phyloP scores from a whole-genome alignment of 35 echinoderm and acorn worm species.

The Heliocidaris erythrogramma region DNA sequence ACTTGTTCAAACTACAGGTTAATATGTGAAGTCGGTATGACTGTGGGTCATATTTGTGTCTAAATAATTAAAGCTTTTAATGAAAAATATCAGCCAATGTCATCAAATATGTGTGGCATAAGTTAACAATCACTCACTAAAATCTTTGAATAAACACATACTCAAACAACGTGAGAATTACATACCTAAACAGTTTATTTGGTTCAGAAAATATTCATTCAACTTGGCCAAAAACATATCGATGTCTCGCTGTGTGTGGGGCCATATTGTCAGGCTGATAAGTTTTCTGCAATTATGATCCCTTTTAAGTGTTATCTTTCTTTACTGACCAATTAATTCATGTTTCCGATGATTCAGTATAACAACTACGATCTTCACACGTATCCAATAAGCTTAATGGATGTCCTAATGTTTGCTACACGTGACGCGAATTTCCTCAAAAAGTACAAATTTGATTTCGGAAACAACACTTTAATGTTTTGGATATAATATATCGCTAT shows the following conservation, averaged over 20 bases:
- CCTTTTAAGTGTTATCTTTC: not conserved
- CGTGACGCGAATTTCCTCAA: not conserved
- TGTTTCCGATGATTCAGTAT: not conserved
- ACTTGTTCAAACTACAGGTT: too few relatives aligned
- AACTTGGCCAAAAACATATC: not conserved
- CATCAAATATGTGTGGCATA: not conserved
- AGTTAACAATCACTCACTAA: not conserved
- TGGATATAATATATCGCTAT: not conserved
- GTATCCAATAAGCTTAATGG: not conserved
- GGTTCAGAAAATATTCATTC: not conserved
- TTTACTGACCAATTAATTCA: not conserved
- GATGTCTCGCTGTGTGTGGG: not conserved
- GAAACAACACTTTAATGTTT: conserved; percentile 13
- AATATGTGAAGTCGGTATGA: too few relatives aligned
- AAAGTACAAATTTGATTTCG: not conserved
- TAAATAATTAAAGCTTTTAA: not conserved
- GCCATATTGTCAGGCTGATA: not conserved
- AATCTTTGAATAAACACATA: not conserved
- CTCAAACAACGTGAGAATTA: not conserved
- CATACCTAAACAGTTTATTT: not conserved
- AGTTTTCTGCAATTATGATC: not conserved
- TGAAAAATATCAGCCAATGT: not conserved
- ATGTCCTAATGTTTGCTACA: not conserved
- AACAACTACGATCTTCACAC: not conserved
- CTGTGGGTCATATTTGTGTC: not conserved